Conservation (phyloP, 2,797 vertebrate genomes). For the Labeo calbasu region DNA sequence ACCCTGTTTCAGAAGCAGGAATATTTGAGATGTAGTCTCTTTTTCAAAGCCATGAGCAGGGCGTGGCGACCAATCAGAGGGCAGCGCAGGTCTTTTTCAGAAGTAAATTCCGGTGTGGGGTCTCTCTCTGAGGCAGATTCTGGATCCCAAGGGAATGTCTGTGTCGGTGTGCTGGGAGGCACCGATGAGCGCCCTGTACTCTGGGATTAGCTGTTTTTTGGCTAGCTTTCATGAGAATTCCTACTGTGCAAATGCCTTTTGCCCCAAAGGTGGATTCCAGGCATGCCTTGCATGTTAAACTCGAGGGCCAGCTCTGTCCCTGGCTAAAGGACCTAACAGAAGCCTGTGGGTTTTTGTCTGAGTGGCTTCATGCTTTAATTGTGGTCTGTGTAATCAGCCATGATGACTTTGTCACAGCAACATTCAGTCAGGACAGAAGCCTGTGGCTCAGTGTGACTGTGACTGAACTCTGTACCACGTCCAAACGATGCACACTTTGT, state of each 20-base stretch:
- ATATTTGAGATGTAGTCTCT: neutral
- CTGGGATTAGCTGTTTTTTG: slow-evolving; percentile 45
- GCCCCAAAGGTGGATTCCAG: slow-evolving; percentile 54
- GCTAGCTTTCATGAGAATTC: slow-evolving; percentile 51
- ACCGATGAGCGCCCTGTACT: neutral
- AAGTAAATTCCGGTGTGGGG: neutral
- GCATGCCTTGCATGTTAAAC: slow-evolving; percentile 41
- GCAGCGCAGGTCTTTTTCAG: neutral
- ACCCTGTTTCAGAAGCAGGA: neutral
- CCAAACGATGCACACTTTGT: neutral
- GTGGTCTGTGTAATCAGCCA: slow-evolving; percentile 11
- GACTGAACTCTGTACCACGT: neutral
- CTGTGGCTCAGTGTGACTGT: neutral
- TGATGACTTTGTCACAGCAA: neutral
- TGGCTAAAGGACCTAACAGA: neutral
- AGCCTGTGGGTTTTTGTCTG: slow-evolving; percentile 15
- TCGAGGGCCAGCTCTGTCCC: slow-evolving; percentile 22
- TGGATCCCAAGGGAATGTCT: neutral
- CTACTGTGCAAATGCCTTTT: slow-evolving; percentile 36
- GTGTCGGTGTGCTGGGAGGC: neutral
- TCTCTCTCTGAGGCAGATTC: neutral
- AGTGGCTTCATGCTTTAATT: neutral
- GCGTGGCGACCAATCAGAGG: neutral
- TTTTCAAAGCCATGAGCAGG: neutral
- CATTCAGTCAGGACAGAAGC: neutral